Evolutionary conservation across 2,888 invertebrate species (phyloP).

Genomic region (Lepidochrysops patricia): DNA sequence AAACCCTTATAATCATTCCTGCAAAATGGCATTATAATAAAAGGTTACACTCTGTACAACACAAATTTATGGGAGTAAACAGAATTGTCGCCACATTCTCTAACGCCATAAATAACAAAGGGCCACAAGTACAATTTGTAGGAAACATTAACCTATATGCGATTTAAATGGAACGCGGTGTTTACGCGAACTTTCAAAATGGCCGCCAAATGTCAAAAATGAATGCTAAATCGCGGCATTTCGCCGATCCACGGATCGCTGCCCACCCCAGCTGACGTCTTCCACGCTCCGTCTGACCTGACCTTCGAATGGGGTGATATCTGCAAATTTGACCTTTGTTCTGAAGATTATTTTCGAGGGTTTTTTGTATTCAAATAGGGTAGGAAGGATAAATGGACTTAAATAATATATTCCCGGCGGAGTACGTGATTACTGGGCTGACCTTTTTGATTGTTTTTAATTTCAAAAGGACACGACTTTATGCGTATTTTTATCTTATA

Average conservation of each 20-base stretch:
- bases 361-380: background rate
- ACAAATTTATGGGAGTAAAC: background rate
- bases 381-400: background rate
- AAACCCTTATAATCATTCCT: no score
- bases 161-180: constrained; percentile 2
- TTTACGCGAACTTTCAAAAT: constrained; percentile 24
- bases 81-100: background rate
- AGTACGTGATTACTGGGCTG: background rate
- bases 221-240: constrained; percentile 31
- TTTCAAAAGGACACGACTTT: background rate
- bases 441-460: background rate
- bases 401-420: background rate
- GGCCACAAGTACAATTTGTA: background rate
- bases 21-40: background rate
- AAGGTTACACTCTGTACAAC: background rate
- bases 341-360: background rate
- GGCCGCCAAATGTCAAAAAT: constrained; percentile 34
- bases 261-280: constrained; percentile 29
- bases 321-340: constrained; percentile 3
- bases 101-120: background rate
- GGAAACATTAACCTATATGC: background rate
- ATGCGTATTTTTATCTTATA: no score
- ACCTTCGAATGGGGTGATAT: constrained; percentile 20
- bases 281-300: constrained; percentile 33
- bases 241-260: constrained; percentile 24